Evolutionary conservation across 2,797 vertebrate genomes (phyloP).

Genomic region (Valencia hispanica): DNA sequence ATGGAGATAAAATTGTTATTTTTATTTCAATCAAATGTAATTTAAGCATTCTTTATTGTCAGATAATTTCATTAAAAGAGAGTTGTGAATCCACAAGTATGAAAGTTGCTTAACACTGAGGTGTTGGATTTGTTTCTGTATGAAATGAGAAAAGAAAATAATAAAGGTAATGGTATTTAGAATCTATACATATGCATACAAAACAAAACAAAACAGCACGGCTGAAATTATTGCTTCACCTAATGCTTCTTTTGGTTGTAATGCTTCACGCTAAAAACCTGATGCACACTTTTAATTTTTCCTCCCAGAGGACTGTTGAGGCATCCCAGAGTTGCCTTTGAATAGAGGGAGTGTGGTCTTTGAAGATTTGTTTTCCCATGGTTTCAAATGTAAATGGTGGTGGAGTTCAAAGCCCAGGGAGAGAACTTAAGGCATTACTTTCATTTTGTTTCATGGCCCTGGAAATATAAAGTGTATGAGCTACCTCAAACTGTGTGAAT

Average conservation of each 20-base stretch:
- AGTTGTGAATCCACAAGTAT: conserved; percentile 8
- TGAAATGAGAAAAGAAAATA: conserved; percentile 4
- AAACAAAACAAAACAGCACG: conserved; percentile 55
- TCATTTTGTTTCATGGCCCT: conserved; percentile 70
- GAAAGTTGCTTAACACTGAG: conserved; percentile 27
- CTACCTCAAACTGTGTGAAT: conserved; percentile 21
- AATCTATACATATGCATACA: conserved; percentile 51
- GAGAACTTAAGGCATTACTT: conserved; percentile 73
- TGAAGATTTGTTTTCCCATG: conserved; percentile 81
- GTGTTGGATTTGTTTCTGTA: conserved; percentile 1
- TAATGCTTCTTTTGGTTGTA: conserved; percentile 76
- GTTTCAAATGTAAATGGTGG: conserved; percentile 77
- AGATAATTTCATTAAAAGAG: conserved; percentile 13
- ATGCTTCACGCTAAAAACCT: conserved; percentile 70
- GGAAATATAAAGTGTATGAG: conserved; percentile 60
- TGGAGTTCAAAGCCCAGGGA: conserved; percentile 79
- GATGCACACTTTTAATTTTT: conserved; percentile 73
- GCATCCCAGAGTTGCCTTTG: conserved; percentile 76
- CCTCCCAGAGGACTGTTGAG: conserved; percentile 67
- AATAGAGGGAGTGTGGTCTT: conserved; percentile 75
- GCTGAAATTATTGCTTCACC: conserved; percentile 70
- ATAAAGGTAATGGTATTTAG: conserved; percentile 35
- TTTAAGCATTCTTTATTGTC: not conserved
- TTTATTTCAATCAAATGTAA: conserved; percentile 10
- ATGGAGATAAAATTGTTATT: not conserved